A percentile compares a stretch with the other conserved stretches of the same genome.
These are phyloP conservation scores for Agonum fuliginosum DNA, from an alignment of 2,888 invertebrate genomes.

Conservation along the genomic window DNA sequence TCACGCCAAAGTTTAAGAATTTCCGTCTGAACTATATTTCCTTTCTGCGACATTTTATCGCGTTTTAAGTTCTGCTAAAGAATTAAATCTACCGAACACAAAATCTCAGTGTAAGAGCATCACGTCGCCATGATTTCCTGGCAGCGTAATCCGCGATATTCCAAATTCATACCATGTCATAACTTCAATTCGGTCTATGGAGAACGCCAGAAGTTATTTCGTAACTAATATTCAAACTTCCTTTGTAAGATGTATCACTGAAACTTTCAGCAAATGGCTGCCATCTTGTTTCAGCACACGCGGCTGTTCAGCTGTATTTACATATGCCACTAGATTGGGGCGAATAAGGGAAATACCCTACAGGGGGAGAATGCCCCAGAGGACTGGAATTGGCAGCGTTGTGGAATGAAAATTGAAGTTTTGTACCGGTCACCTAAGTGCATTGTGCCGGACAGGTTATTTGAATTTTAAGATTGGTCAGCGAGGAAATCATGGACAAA, in stretches of 20 bases:
- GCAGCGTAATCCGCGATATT: background rate
- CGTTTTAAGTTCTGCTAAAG: background rate
- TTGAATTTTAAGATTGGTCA: constrained; percentile 2
- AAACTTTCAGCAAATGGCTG: constrained; percentile 33
- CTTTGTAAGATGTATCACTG: constrained; percentile 42
- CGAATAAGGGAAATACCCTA: background rate
- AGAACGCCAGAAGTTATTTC: constrained; percentile 18
- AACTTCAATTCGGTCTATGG: background rate
- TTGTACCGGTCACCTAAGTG: background rate
- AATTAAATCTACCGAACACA: constrained; percentile 22
- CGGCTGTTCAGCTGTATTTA: background rate
- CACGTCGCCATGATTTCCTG: constrained; percentile 4
- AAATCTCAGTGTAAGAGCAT: background rate
- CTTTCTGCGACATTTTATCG: too few species aligned
- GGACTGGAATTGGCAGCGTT: background rate
- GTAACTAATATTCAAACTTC: constrained; percentile 46
- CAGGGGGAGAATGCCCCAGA: background rate
- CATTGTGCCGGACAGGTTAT: background rate
- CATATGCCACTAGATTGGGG: background rate
- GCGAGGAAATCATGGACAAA: background rate
- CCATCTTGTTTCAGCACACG: constrained; percentile 13
- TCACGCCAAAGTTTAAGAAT: too few species aligned
- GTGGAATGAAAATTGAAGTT: background rate
- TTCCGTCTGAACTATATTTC: too few species aligned
- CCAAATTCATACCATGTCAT: constrained; percentile 28